These are phyloP conservation scores for Pseudolaguvia tuberculata DNA, from an alignment of 2,113 vertebrate genomes.

Conservation along the genomic window DNA sequence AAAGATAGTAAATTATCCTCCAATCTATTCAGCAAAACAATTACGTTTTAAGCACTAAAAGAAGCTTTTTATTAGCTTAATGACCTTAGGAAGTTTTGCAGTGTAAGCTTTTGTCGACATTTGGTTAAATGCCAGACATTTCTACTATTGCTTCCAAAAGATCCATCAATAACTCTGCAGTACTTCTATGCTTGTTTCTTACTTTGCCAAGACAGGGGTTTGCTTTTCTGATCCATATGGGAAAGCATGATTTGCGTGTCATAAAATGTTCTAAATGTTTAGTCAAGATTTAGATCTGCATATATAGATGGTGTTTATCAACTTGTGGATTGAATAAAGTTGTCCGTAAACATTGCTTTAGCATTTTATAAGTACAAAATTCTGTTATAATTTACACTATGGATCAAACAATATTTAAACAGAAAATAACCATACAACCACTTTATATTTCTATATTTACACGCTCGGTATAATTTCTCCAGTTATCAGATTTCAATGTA, in stretches of 20 bases:
- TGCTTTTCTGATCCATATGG: no score
- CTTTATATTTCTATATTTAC: neutral
- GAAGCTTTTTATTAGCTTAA: constrained; percentile 23
- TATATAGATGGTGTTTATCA: neutral
- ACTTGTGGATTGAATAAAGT: neutral
- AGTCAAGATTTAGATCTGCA: no score
- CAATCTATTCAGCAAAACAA: neutral
- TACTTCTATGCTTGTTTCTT: neutral
- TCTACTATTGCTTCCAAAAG: constrained; percentile 20
- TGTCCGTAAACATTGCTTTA: neutral
- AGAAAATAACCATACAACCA: neutral
- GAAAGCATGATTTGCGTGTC: no score
- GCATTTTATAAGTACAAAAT: neutral
- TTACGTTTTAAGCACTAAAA: neutral
- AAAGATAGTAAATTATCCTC: constrained; percentile 1
- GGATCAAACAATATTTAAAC: neutral
- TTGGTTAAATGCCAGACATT: constrained; percentile 14
- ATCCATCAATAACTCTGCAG: constrained; percentile 26
- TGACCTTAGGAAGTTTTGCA: constrained; percentile 3
- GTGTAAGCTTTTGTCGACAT: constrained; percentile 15
- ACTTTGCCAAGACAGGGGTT: neutral
- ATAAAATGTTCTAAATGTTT: no score
- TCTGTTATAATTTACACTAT: neutral
- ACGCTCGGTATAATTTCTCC: neutral
- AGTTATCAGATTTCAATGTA: neutral